Percentiles rank a stretch among this genome's conserved stretches.
Evolutionary conservation across 2,888 invertebrate genomes (phyloP).

Genomic region (Iselma pallidipennis): DNA sequence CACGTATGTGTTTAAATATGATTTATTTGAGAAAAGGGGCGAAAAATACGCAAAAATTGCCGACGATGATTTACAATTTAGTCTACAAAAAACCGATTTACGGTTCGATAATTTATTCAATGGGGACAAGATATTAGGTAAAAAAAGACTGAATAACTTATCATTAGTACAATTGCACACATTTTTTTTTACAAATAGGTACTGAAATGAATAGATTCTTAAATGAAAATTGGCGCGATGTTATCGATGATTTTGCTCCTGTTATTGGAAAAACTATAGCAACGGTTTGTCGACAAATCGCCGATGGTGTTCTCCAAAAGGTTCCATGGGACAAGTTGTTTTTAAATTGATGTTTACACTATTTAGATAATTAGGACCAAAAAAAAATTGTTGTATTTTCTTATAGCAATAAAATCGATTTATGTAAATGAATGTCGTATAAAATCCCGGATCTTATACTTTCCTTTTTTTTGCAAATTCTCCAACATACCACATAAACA

Average conservation of each 20-base stretch:
- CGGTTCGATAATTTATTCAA: constrained; percentile 43
- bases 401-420: not conserved
- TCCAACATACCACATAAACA: no score
- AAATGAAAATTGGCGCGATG: constrained; percentile 45
- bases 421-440: no score
- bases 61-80: constrained; percentile 24
- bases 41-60: constrained; percentile 36
- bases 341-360: constrained; percentile 10
- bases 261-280: constrained; percentile 14
- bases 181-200: constrained; percentile 31
- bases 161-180: not conserved
- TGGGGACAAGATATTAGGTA: constrained; percentile 43
- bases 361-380: not conserved
- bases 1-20: constrained; percentile 39
- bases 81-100: constrained; percentile 29
- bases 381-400: not conserved
- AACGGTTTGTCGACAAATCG: constrained; percentile 18
- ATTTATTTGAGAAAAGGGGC: constrained; percentile 34
- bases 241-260: constrained; percentile 39
- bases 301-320: constrained; percentile 26
- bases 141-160: not conserved
- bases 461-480: no score
- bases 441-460: no score
- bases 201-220: constrained; percentile 46
- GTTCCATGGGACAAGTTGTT: constrained; percentile 33